Percentiles rank a stretch among this genome's conserved stretches.
phyloP scores from a whole-genome alignment of 2,888 invertebrate species.

The Meloe dianella region DNA sequence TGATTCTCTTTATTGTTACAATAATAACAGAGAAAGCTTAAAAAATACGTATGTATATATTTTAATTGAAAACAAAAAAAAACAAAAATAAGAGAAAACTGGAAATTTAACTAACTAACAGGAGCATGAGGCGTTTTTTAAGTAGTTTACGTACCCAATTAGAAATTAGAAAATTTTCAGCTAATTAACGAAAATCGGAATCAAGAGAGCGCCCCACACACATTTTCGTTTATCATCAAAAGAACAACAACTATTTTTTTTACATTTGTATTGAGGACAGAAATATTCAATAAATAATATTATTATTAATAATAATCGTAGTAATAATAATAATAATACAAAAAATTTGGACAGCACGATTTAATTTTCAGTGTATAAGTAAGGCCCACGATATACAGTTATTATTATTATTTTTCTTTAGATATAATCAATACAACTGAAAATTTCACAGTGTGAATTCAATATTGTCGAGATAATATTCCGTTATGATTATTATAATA shows the following conservation, averaged over 20 bases:
- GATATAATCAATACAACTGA: slow-evolving; percentile 59
- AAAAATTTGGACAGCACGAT: slow-evolving; percentile 61
- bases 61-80: slow-evolving; percentile 34
- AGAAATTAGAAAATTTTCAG: not conserved
- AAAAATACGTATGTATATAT: slow-evolving; percentile 51
- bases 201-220: not conserved
- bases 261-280: slow-evolving; percentile 22
- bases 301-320: slow-evolving; percentile 39
- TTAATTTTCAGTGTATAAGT: slow-evolving; percentile 62
- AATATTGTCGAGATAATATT: slow-evolving; percentile 61
- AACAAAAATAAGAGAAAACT: slow-evolving; percentile 41
- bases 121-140: slow-evolving; percentile 49
- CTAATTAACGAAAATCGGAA: not conserved
- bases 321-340: slow-evolving; percentile 26
- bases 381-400: slow-evolving; percentile 63
- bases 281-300: slow-evolving; percentile 46
- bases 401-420: slow-evolving; percentile 28
- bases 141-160: slow-evolving; percentile 19
- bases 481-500: slow-evolving; percentile 33
- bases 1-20: slow-evolving; percentile 7
- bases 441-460: slow-evolving; percentile 60
- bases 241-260: not conserved
- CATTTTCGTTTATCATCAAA: slow-evolving; percentile 11
- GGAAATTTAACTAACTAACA: no score
- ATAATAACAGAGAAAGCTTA: slow-evolving; percentile 52